Base-by-base conservation (phyloP, 1,140 invertebrate genomes). In the Drosophila rufa region DNA sequence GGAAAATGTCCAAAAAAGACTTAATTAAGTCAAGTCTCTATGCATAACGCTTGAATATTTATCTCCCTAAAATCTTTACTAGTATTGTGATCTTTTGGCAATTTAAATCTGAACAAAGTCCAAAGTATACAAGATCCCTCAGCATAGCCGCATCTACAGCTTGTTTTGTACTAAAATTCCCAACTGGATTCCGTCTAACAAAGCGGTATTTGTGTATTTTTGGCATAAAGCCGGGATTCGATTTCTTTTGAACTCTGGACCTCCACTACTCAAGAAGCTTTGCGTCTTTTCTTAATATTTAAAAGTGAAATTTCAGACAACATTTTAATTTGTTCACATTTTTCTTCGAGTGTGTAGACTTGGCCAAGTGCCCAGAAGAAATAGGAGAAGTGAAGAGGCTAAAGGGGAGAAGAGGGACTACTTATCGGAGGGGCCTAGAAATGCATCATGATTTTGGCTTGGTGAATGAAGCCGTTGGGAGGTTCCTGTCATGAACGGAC, bases 391-490 rank as follows among this genome's bases (percentile, higher is more conserved):
- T 4, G n/a, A 11, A 19, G 27, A 1, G 40, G 3, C 51, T 15
- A 38, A 22, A 22, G 42, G 19, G 30, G 56, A 22, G 19, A 19
- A 17, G 61, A 36, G 56, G 27, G 38, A 36, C 8, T 45, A 17
- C 50, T n/a, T n/a, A n/a, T n/a, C n/a, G 53, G 8, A 22, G 62
- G 11, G n/a, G 43, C 40, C 50, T 47, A 30, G 19, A 22, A 47
- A 47, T 50, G 45, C 42, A 71, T 71, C 67, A 50, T 71, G 40
- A 30, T 55, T 67, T 55, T 48, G 67, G 25, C 42, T 40, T 17
- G 47, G 47, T 45, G 53, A 73, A 73, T 73, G 38, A 73, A 73
- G 67, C 36, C 69, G 69, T 59, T 73, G 69, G 69, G 69, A 60
- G 69, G 69, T 73, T 60, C 55, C 68, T 59, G 68, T 73, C 69